Evolutionary conservation across 2,888 invertebrate genomes (phyloP), one percentile per base, ranked within the genome.

Genomic region (Ditylenchus weischeri): DNA sequence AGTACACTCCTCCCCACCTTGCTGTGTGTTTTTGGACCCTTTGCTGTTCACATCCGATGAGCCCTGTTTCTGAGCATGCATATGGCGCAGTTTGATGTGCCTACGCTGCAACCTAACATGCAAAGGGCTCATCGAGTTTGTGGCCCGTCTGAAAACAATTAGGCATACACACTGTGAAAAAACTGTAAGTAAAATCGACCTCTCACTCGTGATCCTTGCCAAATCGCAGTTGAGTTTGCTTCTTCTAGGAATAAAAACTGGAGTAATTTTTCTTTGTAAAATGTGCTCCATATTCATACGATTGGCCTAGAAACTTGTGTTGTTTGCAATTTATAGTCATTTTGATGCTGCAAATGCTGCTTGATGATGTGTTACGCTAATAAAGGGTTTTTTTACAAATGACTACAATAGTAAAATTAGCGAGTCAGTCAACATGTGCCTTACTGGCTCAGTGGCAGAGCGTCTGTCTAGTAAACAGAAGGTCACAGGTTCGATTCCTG

Each of bases 61-160:
- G 1, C 13, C 18, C 15, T 18, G 60, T 54, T 54, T 21, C 10
- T 54, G 54, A 23, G 15, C 19, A 1, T 60, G 59, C 64, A 36
- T 21, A 13, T 57, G n/a, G 36, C 61, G 64, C 21, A 62, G 57
- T 43, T 66, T 51, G 21, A 51, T 57, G 18, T 60, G 71, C 48
- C 91, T 85, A n/a, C 91, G 86, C 81, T 91, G 90, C 83, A 90
- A 90, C 85, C 91, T 91, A 84, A 90, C 90, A 83, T 91, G 90
- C 71, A 54, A 18, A 18, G 54, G 54, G n/a, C 54, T 59, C 23
- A 35, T 29, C 1, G 23, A 29, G 59, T 21, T 54, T 15, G 54
- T 54, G 54, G 23, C 23, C 1, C 54, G 54, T 54, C 29, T 29
- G 21, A 54, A 54, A n/a, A n/a, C n/a, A n/a, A n/a, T n/a, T 19